phyloP scores from a whole-genome alignment of 2,113 vertebrate genomes.

The Indicator indicator region DNA sequence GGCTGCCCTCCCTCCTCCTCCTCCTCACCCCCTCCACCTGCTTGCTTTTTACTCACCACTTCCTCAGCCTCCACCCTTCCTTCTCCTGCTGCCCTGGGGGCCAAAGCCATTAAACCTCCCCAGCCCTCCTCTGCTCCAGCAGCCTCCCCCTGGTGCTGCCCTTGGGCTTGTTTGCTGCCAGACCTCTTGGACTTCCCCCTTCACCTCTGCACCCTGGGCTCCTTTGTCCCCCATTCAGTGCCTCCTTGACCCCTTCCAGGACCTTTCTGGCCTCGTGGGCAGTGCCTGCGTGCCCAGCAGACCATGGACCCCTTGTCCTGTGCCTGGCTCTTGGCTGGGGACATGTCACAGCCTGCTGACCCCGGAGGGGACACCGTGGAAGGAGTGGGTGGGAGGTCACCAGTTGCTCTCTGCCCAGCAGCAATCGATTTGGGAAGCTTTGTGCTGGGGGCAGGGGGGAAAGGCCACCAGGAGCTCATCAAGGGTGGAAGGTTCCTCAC shows the following conservation, averaged over 20 bases:
- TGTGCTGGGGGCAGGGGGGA: not conserved
- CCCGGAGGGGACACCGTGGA: constrained; percentile 13
- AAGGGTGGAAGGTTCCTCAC: not conserved
- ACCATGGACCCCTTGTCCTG: constrained; percentile 25
- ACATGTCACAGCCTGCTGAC: constrained; percentile 33
- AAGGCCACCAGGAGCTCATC: not conserved
- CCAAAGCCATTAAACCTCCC: constrained; percentile 70
- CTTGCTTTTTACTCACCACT: constrained; percentile 46
- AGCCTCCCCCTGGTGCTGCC: constrained; percentile 23
- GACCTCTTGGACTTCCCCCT: constrained; percentile 54
- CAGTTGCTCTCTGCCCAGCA: not conserved
- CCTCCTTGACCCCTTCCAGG: constrained; percentile 72
- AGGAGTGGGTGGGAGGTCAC: not conserved
- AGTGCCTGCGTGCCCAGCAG: constrained; percentile 64
- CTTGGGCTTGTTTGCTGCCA: not conserved
- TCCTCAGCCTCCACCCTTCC: constrained; percentile 26
- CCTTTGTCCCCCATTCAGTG: constrained; percentile 70
- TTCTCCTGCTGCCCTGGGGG: constrained; percentile 9
- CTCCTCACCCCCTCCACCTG: constrained; percentile 58
- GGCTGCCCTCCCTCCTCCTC: constrained; percentile 15
- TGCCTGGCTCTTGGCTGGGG: not conserved
- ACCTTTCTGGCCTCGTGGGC: constrained; percentile 52
- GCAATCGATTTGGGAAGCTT: constrained; percentile 19
- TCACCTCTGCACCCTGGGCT: constrained; percentile 50
- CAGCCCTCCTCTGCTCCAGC: constrained; percentile 63